phyloP scores from a whole-genome alignment of 2,113 vertebrate genomes.

The Phylloscopus trochiloides region DNA sequence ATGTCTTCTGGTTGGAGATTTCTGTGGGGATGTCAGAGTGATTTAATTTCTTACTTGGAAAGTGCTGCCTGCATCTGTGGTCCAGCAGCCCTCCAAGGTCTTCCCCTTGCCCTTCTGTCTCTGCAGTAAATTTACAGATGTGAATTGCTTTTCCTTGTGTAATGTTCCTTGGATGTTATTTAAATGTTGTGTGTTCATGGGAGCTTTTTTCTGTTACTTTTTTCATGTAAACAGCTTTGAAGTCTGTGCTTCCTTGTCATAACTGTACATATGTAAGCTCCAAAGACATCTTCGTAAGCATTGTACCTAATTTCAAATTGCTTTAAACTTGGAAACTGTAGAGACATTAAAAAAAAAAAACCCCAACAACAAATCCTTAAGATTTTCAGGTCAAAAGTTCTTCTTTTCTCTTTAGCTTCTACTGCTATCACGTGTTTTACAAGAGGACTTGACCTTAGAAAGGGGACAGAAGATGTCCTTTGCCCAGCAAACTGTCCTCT shows the following conservation, averaged over 20 bases:
- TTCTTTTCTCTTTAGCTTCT: slow-evolving; percentile 69
- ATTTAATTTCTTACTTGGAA: not conserved
- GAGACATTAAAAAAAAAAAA: not conserved
- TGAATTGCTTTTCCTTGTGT: not conserved
- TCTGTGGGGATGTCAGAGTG: not conserved
- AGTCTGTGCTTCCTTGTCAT: not conserved
- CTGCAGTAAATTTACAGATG: not conserved
- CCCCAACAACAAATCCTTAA: not conserved
- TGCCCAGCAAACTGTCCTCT: slow-evolving; percentile 84
- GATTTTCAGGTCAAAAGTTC: not conserved
- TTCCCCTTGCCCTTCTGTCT: not conserved
- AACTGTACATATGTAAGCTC: not conserved
- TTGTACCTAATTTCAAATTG: not conserved
- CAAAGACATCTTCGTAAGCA: not conserved
- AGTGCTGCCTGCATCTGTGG: not conserved
- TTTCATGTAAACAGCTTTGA: not conserved
- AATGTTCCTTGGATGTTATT: not conserved
- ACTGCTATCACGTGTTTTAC: slow-evolving; percentile 81
- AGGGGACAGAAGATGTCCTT: slow-evolving; percentile 75
- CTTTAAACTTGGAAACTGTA: not conserved
- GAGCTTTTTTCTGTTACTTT: not conserved
- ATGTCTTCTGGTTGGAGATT: not conserved
- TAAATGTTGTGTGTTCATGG: not conserved
- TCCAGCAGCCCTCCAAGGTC: not conserved
- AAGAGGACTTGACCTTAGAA: slow-evolving; percentile 82